phyloP scores from a whole-genome alignment of 2,113 vertebrate species.

The Euleptes europaea region DNA sequence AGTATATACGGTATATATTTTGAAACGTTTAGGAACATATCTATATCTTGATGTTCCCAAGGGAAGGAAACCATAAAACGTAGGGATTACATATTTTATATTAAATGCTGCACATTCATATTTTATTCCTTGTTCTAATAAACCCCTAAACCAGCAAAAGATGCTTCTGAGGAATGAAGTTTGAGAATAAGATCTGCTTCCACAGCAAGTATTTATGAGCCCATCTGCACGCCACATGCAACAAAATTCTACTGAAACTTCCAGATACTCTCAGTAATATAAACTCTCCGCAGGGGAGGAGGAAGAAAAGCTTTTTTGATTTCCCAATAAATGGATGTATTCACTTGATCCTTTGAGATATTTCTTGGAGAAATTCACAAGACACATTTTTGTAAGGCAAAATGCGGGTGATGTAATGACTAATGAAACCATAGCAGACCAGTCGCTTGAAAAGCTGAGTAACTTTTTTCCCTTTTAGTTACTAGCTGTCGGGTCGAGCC shows the following conservation, averaged over 20 bases:
- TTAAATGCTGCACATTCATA: slow-evolving; percentile 32
- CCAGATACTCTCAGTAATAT: background rate
- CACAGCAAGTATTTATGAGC: slow-evolving; percentile 6
- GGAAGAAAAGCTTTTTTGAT: background rate
- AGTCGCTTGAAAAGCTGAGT: background rate
- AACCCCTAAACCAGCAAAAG: slow-evolving; percentile 29
- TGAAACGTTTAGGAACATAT: slow-evolving; percentile 35
- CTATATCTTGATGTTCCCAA: slow-evolving; percentile 30
- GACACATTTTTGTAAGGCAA: background rate
- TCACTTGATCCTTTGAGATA: background rate
- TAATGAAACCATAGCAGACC: background rate
- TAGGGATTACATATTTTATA: slow-evolving; percentile 35
- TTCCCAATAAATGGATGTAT: background rate
- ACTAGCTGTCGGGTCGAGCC: no score
- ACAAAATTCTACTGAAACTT: background rate
- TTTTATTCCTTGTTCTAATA: slow-evolving; percentile 31
- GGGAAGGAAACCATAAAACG: slow-evolving; percentile 16
- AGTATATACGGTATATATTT: no score
- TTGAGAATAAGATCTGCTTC: background rate
- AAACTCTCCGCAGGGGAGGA: background rate
- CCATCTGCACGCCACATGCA: background rate
- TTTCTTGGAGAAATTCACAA: background rate
- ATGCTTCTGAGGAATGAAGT: slow-evolving; percentile 8
- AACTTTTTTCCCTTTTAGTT: background rate
- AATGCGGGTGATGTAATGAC: background rate